Evolutionary conservation across 2,113 vertebrate genomes (phyloP).

Genomic region (Salvator merianae): DNA sequence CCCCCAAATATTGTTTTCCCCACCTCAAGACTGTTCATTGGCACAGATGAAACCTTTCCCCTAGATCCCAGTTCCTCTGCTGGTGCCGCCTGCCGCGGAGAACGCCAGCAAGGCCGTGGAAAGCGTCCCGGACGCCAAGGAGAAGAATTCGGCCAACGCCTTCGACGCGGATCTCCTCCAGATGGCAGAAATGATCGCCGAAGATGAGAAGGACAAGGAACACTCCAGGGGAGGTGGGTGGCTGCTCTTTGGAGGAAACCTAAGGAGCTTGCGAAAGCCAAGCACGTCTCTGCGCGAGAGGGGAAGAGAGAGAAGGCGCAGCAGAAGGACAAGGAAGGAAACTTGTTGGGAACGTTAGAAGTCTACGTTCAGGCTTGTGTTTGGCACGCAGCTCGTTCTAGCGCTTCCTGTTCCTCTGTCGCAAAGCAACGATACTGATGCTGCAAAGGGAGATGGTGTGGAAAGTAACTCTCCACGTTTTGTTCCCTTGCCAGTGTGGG

Average conservation of each 20-base stretch:
- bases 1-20: too few species aligned
- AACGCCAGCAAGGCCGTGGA: constrained; percentile 83
- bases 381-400: not conserved
- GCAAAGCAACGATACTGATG: not conserved
- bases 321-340: not conserved
- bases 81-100: constrained; percentile 86
- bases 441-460: not conserved
- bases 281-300: too few species aligned
- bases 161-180: constrained; percentile 94
- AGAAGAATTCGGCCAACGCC: constrained; percentile 87
- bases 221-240: constrained; percentile 82
- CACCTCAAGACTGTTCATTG: not conserved
- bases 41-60: constrained; percentile 14
- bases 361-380: not conserved
- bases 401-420: not conserved
- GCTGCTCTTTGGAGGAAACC: constrained; percentile 35
- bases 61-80: constrained; percentile 92
- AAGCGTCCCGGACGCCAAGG: constrained; percentile 88
- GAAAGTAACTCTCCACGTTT: not conserved
- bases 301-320: too few species aligned
- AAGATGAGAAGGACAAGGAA: constrained; percentile 84
- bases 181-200: constrained; percentile 97
- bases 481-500: not conserved
- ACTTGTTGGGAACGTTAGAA: not conserved
- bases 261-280: not conserved